phyloP scores from a whole-genome alignment of 2,113 vertebrate species.

The Isichthys henryi region DNA sequence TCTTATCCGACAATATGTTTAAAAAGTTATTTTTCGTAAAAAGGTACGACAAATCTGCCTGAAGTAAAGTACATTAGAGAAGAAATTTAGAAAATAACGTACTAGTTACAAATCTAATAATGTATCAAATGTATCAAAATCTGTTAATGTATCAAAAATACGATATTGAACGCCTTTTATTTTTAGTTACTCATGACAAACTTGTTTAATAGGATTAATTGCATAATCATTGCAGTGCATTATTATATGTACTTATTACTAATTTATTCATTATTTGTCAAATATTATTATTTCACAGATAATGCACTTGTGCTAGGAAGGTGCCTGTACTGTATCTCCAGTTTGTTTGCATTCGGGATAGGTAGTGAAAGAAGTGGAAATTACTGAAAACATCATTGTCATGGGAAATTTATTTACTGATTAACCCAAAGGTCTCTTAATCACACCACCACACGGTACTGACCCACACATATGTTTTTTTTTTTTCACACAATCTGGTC shows the following conservation, averaged over 20 bases:
- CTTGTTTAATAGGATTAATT: background rate
- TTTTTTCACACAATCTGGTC: no score
- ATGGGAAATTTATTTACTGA: constrained; percentile 1
- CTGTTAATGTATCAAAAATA: background rate
- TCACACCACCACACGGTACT: no score
- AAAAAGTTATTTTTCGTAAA: background rate
- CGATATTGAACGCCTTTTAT: background rate
- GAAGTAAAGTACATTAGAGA: background rate
- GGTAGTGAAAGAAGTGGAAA: constrained; percentile 18
- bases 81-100: background rate
- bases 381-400: background rate
- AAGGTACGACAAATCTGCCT: background rate
- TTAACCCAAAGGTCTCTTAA: constrained; percentile 17
- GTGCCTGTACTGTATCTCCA: background rate
- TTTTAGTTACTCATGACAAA: background rate
- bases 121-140: background rate
- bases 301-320: background rate
- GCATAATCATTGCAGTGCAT: background rate
- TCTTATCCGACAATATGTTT: background rate
- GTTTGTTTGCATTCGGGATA: background rate
- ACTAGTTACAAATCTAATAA: background rate
- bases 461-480: no score
- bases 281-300: background rate
- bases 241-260: background rate
- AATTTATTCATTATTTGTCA: background rate